These are phyloP conservation scores for Ariopsis seemanni DNA, from an alignment of 2,113 vertebrate genomes.

Conservation along the genomic window DNA sequence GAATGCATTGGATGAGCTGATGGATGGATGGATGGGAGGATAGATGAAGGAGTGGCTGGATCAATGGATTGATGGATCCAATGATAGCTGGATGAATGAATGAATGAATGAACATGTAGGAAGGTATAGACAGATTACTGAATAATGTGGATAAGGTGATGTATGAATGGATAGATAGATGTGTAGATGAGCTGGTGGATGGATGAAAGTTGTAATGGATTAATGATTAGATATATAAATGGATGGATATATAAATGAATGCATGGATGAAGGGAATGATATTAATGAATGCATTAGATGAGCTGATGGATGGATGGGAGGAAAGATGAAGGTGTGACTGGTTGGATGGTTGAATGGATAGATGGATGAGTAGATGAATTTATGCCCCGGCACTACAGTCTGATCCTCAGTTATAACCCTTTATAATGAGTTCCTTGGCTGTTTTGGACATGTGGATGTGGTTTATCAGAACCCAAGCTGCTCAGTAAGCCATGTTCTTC, in stretches of 20 bases:
- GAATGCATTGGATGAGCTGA: neutral
- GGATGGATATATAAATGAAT: no score
- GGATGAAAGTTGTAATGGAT: neutral
- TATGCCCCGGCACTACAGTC: neutral
- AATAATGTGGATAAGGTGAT: neutral
- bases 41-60: no score
- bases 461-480: neutral
- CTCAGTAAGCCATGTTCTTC: neutral
- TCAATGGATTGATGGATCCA: neutral
- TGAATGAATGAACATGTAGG: neutral
- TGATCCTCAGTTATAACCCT: neutral
- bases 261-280: neutral
- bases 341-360: neutral
- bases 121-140: neutral
- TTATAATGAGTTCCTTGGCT: neutral
- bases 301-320: neutral
- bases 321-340: no score
- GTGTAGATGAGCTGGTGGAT: neutral
- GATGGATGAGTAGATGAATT: neutral
- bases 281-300: neutral
- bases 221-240: rapidly evolving
- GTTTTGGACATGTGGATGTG: neutral
- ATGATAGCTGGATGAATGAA: neutral
- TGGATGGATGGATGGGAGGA: neutral
- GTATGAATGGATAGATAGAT: neutral